Conservation (phyloP, 2,888 invertebrate species). For the Nemoura dubitans region DNA sequence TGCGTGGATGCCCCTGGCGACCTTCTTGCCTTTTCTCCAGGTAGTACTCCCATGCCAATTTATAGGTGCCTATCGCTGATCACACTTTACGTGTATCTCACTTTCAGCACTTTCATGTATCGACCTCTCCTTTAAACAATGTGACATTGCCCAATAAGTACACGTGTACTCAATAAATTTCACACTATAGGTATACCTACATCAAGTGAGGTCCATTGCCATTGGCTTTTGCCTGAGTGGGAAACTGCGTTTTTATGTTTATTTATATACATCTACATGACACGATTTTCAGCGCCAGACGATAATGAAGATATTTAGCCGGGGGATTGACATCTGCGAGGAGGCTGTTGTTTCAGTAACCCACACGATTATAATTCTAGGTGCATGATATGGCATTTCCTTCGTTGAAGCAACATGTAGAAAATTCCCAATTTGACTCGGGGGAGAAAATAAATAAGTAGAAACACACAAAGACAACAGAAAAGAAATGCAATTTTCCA, state of each 20-base stretch:
- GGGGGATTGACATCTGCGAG: too few relatives aligned
- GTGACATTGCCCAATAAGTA: conserved; percentile 12
- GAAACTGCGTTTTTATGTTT: neutral
- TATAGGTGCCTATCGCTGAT: neutral
- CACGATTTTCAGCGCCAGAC: neutral
- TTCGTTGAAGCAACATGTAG: neutral
- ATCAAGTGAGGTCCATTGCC: neutral
- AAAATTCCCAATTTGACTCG: neutral
- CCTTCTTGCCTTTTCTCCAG: neutral
- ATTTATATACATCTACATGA: neutral
- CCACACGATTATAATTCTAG: neutral
- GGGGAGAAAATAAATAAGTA: neutral
- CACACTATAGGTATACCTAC: neutral
- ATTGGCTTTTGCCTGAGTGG: neutral
- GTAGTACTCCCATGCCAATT: neutral
- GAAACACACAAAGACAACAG: neutral
- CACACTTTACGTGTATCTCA: neutral
- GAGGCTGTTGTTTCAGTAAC: neutral
- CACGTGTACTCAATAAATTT: neutral
- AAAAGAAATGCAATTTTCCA: neutral
- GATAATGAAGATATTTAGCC: neutral
- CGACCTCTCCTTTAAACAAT: conserved; percentile 3
- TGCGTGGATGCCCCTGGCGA: neutral
- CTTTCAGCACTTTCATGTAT: neutral
- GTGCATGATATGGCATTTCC: neutral